phyloP scores from a whole-genome alignment of 92 coral and sea anemone genomes.

The Zoanthus sociatus region DNA sequence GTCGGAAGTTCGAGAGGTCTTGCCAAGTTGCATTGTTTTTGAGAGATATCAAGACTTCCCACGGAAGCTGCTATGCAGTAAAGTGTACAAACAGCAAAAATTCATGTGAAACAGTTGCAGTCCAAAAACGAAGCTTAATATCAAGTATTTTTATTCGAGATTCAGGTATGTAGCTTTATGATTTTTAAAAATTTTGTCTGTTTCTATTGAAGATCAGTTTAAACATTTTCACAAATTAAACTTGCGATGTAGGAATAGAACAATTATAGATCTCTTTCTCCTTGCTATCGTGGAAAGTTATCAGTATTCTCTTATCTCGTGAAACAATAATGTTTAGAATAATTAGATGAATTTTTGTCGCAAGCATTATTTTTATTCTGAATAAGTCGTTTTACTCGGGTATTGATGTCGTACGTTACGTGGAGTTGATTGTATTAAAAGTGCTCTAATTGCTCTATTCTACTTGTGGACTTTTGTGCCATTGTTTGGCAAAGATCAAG shows the following conservation, averaged over 20 bases:
- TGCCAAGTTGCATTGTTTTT: conserved; percentile 77
- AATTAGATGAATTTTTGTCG: not conserved
- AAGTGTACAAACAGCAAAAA: conserved; percentile 67
- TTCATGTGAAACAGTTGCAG: conserved; percentile 28
- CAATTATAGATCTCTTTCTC: not conserved
- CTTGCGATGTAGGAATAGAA: no score
- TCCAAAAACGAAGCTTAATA: conserved; percentile 19
- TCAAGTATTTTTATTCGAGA: conserved; percentile 64
- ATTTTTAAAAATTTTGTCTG: not conserved
- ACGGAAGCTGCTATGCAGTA: conserved; percentile 83
- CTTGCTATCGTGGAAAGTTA: not conserved
- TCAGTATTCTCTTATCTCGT: not conserved
- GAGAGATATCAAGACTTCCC: conserved; percentile 5
- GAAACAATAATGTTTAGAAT: not conserved
- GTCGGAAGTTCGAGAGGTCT: conserved; percentile 45
- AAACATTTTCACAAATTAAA: no score
- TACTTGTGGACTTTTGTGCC: conserved; percentile 45
- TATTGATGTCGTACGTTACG: conserved; percentile 18
- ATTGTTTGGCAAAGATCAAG: conserved; percentile 38
- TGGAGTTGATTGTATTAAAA: conserved; percentile 30
- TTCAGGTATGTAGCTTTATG: conserved; percentile 46
- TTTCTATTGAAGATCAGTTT: not conserved
- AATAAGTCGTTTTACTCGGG: conserved; percentile 1
- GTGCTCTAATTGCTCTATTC: conserved; percentile 21
- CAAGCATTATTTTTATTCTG: not conserved